Base-by-base conservation (phyloP, 2,888 invertebrate genomes). In the Eristalis arbustorum region DNA sequence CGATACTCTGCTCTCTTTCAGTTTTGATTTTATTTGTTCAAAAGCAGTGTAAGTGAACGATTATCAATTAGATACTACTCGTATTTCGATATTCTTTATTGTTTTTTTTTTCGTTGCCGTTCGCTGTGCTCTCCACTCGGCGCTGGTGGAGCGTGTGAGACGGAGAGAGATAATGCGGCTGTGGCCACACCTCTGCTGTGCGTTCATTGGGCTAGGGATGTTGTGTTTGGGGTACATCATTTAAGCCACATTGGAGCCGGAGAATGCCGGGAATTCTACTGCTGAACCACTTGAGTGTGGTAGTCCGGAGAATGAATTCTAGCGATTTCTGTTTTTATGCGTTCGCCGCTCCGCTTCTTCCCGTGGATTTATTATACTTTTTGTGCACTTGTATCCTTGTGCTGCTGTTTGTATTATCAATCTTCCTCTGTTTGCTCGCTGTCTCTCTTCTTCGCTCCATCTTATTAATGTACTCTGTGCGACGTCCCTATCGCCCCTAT, bases 101-200 rank as follows among this genome's bases (percentile, higher is more conserved):
- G 28, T 72, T 61, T 62, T 42, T 25, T 25, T 25, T 25, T 25
- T 25, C 3, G n/a, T 31, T 79, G 31, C 66, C 42, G 74, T 42
- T n/a, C 40, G 57, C 49, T 62, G 37, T 56, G 14, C 57, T 68
- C 25, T 2, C 59, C 37, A 49, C 75, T n/a, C 40, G 23, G 61
- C 22, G 68, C 37, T 74, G 69, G 71, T 74, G 78, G 78, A 83
- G 87, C 83, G 78, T 83, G 83, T 87, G 83, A 87, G 87, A 87
- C 87, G 83, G 87, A 87, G 87, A 87, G 64, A 87, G 87, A 87
- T 87, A 83, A 83, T 87, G 64, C 78, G 75, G 67, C 67, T 75
- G 14, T 87, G 82, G 88, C 89, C 89, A 89, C 89, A 89, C 89
- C 89, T 88, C 89, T 85, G 57, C 88, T 88, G 82, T 69, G 84